phyloP scores from a whole-genome alignment of 2,888 invertebrate genomes.

The Tridacna gigas region DNA sequence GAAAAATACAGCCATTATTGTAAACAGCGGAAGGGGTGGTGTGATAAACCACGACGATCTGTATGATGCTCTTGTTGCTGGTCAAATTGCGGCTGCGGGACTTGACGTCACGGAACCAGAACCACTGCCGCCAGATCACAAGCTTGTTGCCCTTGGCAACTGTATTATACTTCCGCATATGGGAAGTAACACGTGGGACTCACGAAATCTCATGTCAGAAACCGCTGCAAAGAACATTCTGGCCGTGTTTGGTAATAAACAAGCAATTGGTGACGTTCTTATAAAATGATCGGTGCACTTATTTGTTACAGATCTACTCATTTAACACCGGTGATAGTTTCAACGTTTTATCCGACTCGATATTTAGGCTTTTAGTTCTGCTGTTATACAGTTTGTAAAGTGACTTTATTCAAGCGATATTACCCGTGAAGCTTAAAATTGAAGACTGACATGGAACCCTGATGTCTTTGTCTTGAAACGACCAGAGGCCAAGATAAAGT shows the following conservation, averaged over 20 bases:
- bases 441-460: too few species aligned
- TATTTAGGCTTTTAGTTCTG: too few species aligned
- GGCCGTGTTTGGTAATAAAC: conserved; percentile 89
- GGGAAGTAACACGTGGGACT: conserved; percentile 92
- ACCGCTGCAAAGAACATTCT: conserved; percentile 92
- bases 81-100: conserved; percentile 92
- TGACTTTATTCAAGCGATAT: too few species aligned
- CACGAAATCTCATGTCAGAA: conserved; percentile 91
- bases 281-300: too few species aligned
- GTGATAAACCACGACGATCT: conserved; percentile 91
- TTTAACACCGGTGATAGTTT: too few species aligned
- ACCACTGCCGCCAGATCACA: conserved; percentile 92
- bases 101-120: conserved; percentile 96
- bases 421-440: too few species aligned
- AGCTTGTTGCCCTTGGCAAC: conserved; percentile 91
- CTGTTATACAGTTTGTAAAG: too few species aligned
- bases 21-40: conserved; percentile 92
- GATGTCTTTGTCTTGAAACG: too few species aligned
- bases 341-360: too few species aligned
- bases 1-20: conserved; percentile 93
- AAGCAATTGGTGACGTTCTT: conserved; percentile 75
- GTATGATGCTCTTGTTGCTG: conserved; percentile 89
- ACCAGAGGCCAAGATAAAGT: too few species aligned
- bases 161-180: conserved; percentile 94
- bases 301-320: too few species aligned